Conservation (phyloP, 2,113 vertebrate genomes). For the Oophaga pumilio region DNA sequence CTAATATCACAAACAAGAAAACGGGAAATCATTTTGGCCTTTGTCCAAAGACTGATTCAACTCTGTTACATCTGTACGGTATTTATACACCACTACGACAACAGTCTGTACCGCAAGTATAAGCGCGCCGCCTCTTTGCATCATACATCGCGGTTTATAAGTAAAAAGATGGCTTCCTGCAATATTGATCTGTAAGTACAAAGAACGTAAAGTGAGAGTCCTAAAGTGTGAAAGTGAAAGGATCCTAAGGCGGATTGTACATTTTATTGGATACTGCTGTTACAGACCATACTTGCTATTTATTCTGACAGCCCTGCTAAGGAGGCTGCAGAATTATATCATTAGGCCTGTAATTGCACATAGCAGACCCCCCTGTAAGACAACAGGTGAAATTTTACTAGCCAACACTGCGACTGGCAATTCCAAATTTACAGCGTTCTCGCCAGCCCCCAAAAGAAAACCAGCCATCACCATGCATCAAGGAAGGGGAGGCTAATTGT, state of each 20-base stretch:
- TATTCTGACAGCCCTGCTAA: conserved; percentile 40
- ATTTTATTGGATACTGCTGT: not conserved
- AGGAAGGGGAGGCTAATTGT: not conserved
- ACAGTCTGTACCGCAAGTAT: not conserved
- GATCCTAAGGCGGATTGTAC: not conserved
- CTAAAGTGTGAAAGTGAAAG: not conserved
- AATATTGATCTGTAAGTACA: not conserved
- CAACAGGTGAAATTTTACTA: conserved; percentile 46
- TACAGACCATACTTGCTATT: not conserved
- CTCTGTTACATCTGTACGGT: not conserved
- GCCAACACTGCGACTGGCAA: conserved; percentile 12
- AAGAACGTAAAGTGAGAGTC: not conserved
- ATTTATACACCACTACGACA: not conserved
- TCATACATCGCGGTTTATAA: not conserved
- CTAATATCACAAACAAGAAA: not conserved
- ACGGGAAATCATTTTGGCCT: not conserved
- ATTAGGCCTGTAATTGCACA: conserved; percentile 37
- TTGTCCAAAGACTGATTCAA: not conserved
- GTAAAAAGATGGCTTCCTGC: not conserved
- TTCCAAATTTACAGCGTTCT: not conserved
- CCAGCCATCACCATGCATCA: not conserved
- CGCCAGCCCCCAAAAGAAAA: not conserved
- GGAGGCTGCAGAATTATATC: conserved; percentile 21
- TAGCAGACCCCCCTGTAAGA: conserved; percentile 36
- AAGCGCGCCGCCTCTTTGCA: not conserved